Evolutionary conservation across 2,113 vertebrate species (phyloP).

Genomic region (Ondatra zibethicus): DNA sequence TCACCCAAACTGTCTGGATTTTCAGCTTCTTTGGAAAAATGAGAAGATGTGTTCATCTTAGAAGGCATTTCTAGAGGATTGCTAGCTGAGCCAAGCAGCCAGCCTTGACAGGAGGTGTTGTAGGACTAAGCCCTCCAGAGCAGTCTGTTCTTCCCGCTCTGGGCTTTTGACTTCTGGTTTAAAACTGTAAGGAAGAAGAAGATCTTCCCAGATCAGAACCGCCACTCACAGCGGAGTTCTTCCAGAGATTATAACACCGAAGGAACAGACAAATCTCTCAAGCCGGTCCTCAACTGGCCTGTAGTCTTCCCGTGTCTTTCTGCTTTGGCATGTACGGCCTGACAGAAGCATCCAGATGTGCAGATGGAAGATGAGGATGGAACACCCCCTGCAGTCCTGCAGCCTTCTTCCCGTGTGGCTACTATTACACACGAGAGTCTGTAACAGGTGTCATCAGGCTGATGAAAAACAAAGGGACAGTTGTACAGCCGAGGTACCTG

Average conservation of each 20-base stretch:
- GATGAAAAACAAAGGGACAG: not conserved
- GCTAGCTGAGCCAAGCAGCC: not conserved
- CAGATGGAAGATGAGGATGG: not conserved
- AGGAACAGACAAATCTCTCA: not conserved
- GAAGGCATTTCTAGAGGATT: conserved; percentile 20
- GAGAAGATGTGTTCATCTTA: not conserved
- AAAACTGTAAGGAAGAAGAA: not conserved
- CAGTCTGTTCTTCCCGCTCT: not conserved
- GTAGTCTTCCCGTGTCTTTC: not conserved
- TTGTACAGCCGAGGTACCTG: not conserved
- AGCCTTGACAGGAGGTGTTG: accelerated
- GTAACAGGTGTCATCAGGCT: not conserved
- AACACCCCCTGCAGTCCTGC: not conserved
- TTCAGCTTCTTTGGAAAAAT: conserved; percentile 37
- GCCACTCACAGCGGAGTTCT: not conserved
- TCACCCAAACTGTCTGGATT: not conserved
- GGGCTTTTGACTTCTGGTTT: not conserved
- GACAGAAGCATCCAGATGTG: not conserved
- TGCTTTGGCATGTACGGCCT: not conserved
- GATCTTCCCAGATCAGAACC: not conserved
- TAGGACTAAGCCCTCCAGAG: not conserved
- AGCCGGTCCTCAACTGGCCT: not conserved
- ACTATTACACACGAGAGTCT: not conserved
- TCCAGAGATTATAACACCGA: not conserved
- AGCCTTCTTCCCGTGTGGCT: not conserved